Conservation (phyloP, 1,140 invertebrate genomes). For the Leptinotarsa texana region DNA sequence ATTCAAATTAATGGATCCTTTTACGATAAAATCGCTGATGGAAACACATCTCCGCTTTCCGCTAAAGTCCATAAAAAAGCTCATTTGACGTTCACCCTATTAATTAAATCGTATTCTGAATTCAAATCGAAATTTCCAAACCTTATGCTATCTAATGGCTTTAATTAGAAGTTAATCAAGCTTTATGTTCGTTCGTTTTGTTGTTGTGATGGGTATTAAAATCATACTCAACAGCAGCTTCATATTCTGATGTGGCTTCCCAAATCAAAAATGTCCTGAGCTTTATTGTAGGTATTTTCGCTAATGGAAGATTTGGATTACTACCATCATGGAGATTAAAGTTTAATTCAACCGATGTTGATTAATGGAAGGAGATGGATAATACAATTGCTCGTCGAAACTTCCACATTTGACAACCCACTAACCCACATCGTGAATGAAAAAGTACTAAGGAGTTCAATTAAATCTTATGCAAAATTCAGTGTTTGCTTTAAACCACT, state of each 20-base stretch:
- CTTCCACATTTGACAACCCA: too few species aligned
- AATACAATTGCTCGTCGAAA: too few species aligned
- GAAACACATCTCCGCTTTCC: background rate
- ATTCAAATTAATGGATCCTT: background rate
- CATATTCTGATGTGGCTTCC: background rate
- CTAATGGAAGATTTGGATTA: background rate
- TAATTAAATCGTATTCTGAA: slow-evolving; percentile 5
- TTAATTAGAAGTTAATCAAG: background rate
- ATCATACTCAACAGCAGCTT: too few species aligned
- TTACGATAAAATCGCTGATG: background rate
- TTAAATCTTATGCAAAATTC: background rate
- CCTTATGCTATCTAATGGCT: background rate
- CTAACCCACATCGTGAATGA: too few species aligned
- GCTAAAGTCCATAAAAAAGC: background rate
- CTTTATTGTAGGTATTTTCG: background rate
- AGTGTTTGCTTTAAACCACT: background rate
- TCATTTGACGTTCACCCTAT: background rate
- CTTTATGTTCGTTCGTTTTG: background rate
- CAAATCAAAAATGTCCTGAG: background rate
- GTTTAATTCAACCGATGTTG: too few species aligned
- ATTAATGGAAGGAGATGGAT: too few species aligned
- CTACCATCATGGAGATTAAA: background rate
- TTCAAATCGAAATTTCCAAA: background rate
- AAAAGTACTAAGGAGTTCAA: too few species aligned
- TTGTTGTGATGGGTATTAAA: too few species aligned